A percentile compares a stretch with the other conserved stretches of the same genome.
These are phyloP conservation scores for Plebejus melissa DNA, from an alignment of 2,888 invertebrate species.

Conservation along the genomic window DNA sequence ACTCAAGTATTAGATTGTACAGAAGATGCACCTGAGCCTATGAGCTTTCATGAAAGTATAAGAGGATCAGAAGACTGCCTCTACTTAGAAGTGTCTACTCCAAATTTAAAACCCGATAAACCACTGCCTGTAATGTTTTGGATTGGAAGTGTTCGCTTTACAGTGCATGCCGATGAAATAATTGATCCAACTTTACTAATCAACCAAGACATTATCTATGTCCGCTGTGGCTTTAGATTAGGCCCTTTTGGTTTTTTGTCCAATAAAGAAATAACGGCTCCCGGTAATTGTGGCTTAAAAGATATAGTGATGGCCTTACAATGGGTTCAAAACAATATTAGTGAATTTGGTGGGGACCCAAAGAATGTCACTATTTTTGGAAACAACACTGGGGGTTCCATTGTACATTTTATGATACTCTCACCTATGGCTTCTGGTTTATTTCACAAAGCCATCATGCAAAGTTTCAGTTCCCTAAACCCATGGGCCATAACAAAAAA, in stretches of 20 bases:
- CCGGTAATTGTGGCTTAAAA: slow-evolving; percentile 70
- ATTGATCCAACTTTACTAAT: slow-evolving; percentile 59
- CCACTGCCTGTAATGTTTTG: slow-evolving; percentile 74
- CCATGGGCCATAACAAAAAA: slow-evolving; percentile 62
- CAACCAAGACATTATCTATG: slow-evolving; percentile 58
- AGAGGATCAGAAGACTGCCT: slow-evolving; percentile 68
- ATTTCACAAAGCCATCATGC: slow-evolving; percentile 69
- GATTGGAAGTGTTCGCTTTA: slow-evolving; percentile 63
- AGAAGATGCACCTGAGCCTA: slow-evolving; percentile 47
- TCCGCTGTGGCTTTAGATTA: slow-evolving; percentile 65
- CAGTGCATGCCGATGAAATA: slow-evolving; percentile 48
- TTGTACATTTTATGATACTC: slow-evolving; percentile 68
- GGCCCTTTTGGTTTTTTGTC: slow-evolving; percentile 72
- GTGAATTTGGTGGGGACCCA: slow-evolving; percentile 66
- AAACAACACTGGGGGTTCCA: slow-evolving; percentile 65
- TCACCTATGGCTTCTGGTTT: slow-evolving; percentile 70
- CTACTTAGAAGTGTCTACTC: slow-evolving; percentile 61
- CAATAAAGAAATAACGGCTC: slow-evolving; percentile 61
- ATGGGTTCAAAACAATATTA: slow-evolving; percentile 68
- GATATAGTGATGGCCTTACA: slow-evolving; percentile 66
- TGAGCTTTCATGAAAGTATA: slow-evolving; percentile 37
- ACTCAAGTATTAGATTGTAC: slow-evolving; percentile 55
- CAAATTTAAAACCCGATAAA: slow-evolving; percentile 52
- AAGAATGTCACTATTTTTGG: slow-evolving; percentile 72
- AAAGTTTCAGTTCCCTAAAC: slow-evolving; percentile 67